phyloP scores from a whole-genome alignment of 2,113 vertebrate genomes.

The Solenodon paradoxus region DNA sequence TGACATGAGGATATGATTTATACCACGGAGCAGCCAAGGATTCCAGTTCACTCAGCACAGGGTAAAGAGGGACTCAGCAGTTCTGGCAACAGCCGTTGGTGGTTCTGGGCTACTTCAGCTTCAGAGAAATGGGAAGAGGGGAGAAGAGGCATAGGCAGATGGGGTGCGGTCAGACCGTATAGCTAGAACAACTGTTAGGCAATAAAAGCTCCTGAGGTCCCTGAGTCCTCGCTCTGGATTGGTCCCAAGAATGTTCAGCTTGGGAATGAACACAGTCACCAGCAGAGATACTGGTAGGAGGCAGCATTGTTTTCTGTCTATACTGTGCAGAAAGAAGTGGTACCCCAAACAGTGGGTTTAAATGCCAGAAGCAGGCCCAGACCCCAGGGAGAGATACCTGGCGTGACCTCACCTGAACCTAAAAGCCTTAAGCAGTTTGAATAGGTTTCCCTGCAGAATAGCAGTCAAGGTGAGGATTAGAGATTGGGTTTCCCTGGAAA shows the following conservation, averaged over 20 bases:
- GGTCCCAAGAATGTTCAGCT: neutral
- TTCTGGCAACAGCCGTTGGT: neutral
- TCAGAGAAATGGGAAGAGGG: neutral
- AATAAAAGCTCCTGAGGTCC: neutral
- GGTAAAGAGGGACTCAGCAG: neutral
- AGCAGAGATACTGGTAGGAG: neutral
- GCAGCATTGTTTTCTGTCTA: neutral
- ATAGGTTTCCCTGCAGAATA: neutral
- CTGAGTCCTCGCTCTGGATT: neutral
- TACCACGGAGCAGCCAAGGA: neutral
- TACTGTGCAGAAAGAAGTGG: neutral
- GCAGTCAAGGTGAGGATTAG: neutral
- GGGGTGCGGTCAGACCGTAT: fast-evolving
- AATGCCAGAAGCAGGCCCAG: neutral
- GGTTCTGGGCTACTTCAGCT: neutral
- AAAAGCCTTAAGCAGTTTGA: neutral
- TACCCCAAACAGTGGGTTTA: neutral
- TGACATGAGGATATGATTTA: neutral
- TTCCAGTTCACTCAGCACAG: neutral
- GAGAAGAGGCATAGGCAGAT: fast-evolving
- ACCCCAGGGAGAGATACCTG: neutral
- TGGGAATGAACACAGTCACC: fast-evolving
- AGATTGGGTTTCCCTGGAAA: neutral
- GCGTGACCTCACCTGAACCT: neutral
- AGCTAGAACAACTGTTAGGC: neutral